These are phyloP conservation scores for Stigmatopora argus DNA, from an alignment of 2,113 vertebrate genomes.

Conservation along the genomic window DNA sequence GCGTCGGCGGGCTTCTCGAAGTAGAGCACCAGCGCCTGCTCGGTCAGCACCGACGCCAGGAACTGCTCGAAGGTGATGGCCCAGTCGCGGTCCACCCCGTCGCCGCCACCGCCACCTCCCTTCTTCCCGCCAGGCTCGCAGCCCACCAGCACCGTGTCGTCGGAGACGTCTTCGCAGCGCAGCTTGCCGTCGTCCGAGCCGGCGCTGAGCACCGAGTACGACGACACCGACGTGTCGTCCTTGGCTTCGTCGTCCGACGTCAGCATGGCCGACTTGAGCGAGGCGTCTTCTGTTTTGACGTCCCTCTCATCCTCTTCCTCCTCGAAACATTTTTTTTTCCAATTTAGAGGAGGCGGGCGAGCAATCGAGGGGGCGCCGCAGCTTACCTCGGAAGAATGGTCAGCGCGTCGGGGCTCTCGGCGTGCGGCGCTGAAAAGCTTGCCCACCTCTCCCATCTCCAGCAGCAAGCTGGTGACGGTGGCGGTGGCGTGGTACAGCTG, in stretches of 20 bases:
- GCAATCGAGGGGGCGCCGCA: too few species aligned
- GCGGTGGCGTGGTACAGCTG: conserved; percentile 95
- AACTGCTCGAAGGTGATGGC: conserved; percentile 97
- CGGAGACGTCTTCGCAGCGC: conserved; percentile 92
- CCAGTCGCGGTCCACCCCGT: conserved; percentile 89
- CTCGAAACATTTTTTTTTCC: not conserved
- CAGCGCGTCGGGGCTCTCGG: conserved; percentile 45
- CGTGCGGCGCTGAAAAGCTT: conserved; percentile 78
- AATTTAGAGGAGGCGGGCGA: too few species aligned
- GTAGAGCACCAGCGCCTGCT: conserved; percentile 87
- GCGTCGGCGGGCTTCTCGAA: conserved; percentile 92
- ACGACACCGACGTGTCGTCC: conserved; percentile 95
- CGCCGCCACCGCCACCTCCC: not conserved
- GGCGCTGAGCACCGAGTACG: conserved; percentile 91
- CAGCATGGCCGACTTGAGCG: conserved; percentile 89
- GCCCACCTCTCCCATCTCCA: conserved; percentile 96
- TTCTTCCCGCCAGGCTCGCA: conserved; percentile 34
- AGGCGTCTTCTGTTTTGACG: conserved; percentile 90
- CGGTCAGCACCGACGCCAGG: conserved; percentile 89
- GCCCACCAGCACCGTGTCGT: conserved; percentile 88
- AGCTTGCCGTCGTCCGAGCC: conserved; percentile 88
- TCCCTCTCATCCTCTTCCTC: conserved; percentile 59
- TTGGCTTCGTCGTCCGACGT: conserved; percentile 93
- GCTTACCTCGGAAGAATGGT: conserved; percentile 5
- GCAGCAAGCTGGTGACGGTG: conserved; percentile 89